These are phyloP conservation scores for Cephus spinipes DNA, from an alignment of 2,888 invertebrate species.

Conservation along the genomic window DNA sequence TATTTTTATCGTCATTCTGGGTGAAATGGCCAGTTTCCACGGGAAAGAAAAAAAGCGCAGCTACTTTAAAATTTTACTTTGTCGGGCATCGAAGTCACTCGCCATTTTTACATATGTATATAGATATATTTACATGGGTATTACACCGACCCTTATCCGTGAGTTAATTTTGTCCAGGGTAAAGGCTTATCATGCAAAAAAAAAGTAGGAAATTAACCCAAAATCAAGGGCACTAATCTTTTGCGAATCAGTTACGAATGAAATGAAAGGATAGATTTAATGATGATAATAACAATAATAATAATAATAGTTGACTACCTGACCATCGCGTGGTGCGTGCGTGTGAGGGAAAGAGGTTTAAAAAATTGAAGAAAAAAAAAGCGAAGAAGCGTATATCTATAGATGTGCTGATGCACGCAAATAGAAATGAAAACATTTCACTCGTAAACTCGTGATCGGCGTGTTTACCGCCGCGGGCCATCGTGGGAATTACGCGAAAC, in stretches of 20 bases:
- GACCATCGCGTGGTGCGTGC: neutral
- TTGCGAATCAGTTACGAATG: neutral
- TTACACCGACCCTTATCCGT: neutral
- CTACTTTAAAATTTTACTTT: neutral
- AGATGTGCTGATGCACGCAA: neutral
- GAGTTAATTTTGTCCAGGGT: neutral
- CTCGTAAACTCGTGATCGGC: neutral
- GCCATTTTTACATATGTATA: neutral
- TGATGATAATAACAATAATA: no score
- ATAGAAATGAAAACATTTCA: neutral
- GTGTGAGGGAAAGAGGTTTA: neutral
- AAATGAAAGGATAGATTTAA: no score
- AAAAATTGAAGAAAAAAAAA: no score
- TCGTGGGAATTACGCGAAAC: neutral
- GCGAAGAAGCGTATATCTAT: neutral
- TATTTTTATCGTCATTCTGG: neutral
- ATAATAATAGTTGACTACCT: neutral
- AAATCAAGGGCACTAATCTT: neutral
- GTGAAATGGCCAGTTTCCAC: neutral
- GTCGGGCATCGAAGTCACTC: neutral
- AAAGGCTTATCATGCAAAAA: neutral
- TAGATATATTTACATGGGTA: neutral
- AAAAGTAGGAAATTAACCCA: neutral
- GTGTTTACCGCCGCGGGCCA: neutral
- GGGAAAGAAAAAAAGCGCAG: neutral